phyloP scores from a whole-genome alignment of 2,888 invertebrate genomes.

The Hemaris fuciformis region DNA sequence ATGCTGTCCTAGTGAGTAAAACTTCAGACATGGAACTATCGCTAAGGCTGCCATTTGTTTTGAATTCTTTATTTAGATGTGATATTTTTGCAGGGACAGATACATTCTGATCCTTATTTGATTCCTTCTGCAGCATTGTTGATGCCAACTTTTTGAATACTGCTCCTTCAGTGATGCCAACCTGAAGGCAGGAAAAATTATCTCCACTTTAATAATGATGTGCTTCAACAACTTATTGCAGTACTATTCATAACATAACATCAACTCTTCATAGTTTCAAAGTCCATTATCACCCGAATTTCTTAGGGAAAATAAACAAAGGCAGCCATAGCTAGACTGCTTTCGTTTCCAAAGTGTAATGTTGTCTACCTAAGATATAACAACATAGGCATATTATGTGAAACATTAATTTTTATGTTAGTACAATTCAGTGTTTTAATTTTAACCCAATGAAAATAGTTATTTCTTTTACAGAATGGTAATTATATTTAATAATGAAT shows the following conservation, averaged over 20 bases:
- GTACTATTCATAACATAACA: slow-evolving; percentile 53
- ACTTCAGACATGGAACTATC: slow-evolving; percentile 69
- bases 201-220: slow-evolving; percentile 81
- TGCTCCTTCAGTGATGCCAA: slow-evolving; percentile 81
- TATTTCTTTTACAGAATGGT: not conserved
- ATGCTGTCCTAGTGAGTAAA: slow-evolving; percentile 48
- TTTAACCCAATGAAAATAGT: slow-evolving; percentile 11
- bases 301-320: slow-evolving; percentile 42
- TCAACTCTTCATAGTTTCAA: slow-evolving; percentile 74
- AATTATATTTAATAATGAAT: not conserved
- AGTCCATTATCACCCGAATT: slow-evolving; percentile 69
- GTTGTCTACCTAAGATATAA: slow-evolving; percentile 3
- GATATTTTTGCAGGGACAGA: slow-evolving; percentile 51
- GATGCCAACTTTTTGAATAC: slow-evolving; percentile 75
- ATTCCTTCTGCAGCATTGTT: slow-evolving; percentile 69
- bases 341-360: slow-evolving; percentile 4
- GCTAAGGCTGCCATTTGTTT: slow-evolving; percentile 63
- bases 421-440: slow-evolving; percentile 18
- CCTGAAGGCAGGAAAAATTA: slow-evolving; percentile 82
- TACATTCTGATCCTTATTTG: slow-evolving; percentile 56
- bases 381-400: slow-evolving; percentile 23
- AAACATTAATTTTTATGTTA: slow-evolving; percentile 22
- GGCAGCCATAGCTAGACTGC: slow-evolving; percentile 25
- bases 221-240: slow-evolving; percentile 70
- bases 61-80: slow-evolving; percentile 42